Base-by-base conservation (phyloP, 2,888 invertebrate genomes). In the Parapristionchus giblindavisi region DNA sequence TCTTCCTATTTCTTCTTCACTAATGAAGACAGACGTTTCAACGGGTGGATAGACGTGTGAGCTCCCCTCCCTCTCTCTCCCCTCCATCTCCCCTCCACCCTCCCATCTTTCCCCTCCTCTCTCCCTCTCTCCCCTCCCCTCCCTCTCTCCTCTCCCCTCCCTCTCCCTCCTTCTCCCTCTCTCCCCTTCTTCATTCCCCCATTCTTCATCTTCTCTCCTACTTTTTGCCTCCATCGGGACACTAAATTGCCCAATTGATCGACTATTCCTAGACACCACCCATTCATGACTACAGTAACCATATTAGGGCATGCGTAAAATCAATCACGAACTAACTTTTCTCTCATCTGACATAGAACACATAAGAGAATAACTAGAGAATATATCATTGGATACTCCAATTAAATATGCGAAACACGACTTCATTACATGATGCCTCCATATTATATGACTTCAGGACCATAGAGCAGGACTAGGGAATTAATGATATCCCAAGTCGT, bases 11-110 rank as follows among this genome's bases (percentile, higher is more conserved):
- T 51, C 38, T 51, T 36, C 52, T 40, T 65, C 48, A 52, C 48
- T 63, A 63, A 63, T 63, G 63, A 63, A 36, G 68, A 52, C 51
- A 52, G 51, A 52, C 52, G 48, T 34, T 11, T 29, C 65, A 11
- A 51, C 21, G n/a, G 36, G 48, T 38, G 32, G 14, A 17, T 17
- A 6, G 11, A 17, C 6, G 24, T 14, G 11, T 56, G 8, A 24
- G n/a, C 24, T n/a, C n/a, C 29, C n/a, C 56, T 56, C 29, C 8
- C 29, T 56, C 56, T 56, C 56, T 56, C n/a, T 11, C 24, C 56
- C 11, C 24, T 38, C 29, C 11, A 34, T 43, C 8, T 1, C n/a
- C 6, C 32, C 29, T 51, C 14, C 11, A 17, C 52, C 32, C 43
- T n/a, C 6, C 2, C 66, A 11, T 14, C 24, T 38, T 34, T 48